phyloP scores from a whole-genome alignment of 1,140 invertebrate species.

The Drusus annulatus region DNA sequence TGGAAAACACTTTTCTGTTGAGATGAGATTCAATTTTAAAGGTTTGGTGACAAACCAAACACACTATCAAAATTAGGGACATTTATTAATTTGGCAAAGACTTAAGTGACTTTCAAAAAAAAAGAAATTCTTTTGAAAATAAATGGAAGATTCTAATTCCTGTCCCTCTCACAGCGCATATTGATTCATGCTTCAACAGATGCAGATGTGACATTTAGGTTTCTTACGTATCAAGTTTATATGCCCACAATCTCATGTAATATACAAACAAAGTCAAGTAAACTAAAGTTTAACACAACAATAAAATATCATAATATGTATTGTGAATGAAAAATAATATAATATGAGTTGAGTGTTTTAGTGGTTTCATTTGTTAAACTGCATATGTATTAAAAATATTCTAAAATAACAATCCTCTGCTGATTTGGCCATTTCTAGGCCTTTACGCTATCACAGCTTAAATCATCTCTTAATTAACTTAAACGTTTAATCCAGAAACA shows the following conservation, averaged over 20 bases:
- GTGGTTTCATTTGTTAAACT: no score
- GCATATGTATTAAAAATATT: conserved; percentile 1
- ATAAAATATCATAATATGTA: not conserved
- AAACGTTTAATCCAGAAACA: conserved; percentile 19
- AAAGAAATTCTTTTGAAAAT: no score
- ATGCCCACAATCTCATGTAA: not conserved
- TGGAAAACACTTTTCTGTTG: not conserved
- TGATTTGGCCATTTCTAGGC: conserved; percentile 31
- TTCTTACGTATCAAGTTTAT: not conserved
- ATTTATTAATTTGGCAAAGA: not conserved
- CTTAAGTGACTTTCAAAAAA: not conserved
- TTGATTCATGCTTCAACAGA: no score
- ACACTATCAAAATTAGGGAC: not conserved
- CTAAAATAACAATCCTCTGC: not conserved
- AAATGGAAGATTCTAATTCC: no score
- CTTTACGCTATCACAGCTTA: conserved; percentile 50
- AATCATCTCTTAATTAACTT: conserved; percentile 48
- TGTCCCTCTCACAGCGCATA: no score
- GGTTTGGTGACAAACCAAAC: not conserved
- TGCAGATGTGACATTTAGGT: no score
- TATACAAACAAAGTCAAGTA: not conserved
- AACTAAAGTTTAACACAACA: no score
- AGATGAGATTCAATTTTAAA: conserved; percentile 22
- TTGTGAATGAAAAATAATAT: not conserved
- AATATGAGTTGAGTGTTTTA: no score